phyloP scores from a whole-genome alignment of 2,888 invertebrate genomes.

The Drosophila bunnanda region DNA sequence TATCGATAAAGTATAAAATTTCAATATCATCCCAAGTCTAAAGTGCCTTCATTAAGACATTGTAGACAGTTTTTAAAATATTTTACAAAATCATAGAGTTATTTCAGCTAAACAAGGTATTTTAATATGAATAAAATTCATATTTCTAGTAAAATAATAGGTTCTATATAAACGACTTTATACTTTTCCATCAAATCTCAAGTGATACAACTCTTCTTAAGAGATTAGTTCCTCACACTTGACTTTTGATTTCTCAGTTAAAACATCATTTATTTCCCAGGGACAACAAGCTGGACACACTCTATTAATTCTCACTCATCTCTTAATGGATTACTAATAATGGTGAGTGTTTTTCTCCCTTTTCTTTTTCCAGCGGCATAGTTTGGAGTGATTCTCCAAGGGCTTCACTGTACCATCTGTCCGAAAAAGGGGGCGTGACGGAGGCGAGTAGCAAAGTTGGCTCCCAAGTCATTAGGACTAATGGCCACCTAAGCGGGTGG shows the following conservation, averaged over 20 bases:
- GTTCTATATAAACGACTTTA: too few relatives aligned
- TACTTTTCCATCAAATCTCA: too few relatives aligned
- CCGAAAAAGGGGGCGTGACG: constrained; percentile 5
- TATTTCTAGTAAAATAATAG: not conserved
- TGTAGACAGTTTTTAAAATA: too few relatives aligned
- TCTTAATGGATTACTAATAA: constrained; percentile 19
- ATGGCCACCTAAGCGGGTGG: constrained; percentile 70
- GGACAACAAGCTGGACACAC: constrained; percentile 2
- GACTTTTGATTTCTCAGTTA: constrained; percentile 1
- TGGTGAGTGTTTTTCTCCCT: constrained; percentile 9
- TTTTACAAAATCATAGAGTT: too few relatives aligned
- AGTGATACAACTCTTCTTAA: too few relatives aligned
- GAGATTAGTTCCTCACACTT: not conserved
- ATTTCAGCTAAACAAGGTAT: not conserved
- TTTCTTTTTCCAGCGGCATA: not conserved
- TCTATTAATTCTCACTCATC: constrained; percentile 13
- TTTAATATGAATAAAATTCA: not conserved
- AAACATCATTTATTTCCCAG: constrained; percentile 1
- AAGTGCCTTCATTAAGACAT: not conserved
- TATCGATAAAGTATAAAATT: not conserved
- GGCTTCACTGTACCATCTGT: constrained; percentile 37
- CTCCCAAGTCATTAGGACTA: constrained; percentile 78
- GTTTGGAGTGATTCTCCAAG: constrained; percentile 2
- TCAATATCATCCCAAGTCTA: not conserved
- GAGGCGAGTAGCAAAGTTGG: constrained; percentile 22